Conservation (phyloP, 2,113 vertebrate genomes). For the Proteles cristata region DNA sequence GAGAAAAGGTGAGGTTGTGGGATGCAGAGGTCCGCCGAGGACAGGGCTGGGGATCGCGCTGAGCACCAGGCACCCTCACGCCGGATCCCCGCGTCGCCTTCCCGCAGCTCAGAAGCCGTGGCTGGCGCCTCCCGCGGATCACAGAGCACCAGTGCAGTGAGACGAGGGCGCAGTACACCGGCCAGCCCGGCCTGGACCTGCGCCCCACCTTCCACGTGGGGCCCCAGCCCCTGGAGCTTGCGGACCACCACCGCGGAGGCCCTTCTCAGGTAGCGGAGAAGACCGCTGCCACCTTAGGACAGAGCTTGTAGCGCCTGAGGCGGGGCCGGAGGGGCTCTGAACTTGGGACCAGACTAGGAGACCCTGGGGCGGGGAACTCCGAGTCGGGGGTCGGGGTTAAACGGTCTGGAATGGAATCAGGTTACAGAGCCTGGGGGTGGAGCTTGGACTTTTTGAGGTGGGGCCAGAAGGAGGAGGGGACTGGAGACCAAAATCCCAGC, state of each 20-base stretch:
- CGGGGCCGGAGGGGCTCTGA: no score
- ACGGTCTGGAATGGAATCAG: background rate
- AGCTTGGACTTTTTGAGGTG: background rate
- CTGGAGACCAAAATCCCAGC: background rate
- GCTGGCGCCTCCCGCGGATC: slow-evolving; percentile 67
- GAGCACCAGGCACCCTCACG: background rate
- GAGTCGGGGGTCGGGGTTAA: background rate
- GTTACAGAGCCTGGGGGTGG: background rate
- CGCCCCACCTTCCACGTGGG: background rate
- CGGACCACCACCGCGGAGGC: slow-evolving; percentile 43
- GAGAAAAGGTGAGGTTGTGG: slow-evolving; percentile 78
- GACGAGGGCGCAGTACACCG: slow-evolving; percentile 58
- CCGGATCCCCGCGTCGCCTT: background rate
- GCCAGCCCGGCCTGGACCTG: slow-evolving; percentile 48
- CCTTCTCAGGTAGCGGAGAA: slow-evolving; percentile 77
- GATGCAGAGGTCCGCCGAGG: background rate
- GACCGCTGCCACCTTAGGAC: background rate
- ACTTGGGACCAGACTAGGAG: background rate
- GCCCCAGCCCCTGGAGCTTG: slow-evolving; percentile 48
- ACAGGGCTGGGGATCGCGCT: background rate
- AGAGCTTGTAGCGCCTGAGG: background rate
- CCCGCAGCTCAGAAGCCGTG: slow-evolving; percentile 66
- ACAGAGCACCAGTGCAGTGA: slow-evolving; percentile 73
- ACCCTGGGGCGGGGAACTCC: background rate
- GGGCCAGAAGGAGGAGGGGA: background rate